phyloP scores from a whole-genome alignment of 2,888 invertebrate species.

The Ophion obscuratus region DNA sequence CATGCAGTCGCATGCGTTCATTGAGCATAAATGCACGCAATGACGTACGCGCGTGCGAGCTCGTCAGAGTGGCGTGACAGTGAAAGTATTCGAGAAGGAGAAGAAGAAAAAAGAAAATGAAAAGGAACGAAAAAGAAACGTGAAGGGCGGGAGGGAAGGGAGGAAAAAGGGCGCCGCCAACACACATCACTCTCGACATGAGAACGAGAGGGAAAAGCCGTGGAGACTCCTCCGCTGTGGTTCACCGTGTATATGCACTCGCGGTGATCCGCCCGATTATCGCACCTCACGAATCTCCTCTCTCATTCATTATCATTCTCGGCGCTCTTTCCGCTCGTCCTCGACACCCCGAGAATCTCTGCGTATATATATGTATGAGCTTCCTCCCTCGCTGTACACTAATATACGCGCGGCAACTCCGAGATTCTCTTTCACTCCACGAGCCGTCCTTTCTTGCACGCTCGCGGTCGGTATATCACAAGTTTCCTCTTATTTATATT shows the following conservation, averaged over 20 bases:
- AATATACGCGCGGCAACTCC: slow-evolving; percentile 54
- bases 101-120: slow-evolving; percentile 2
- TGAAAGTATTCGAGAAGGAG: slow-evolving; percentile 47
- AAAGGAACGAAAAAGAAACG: slow-evolving; percentile 11
- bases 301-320: slow-evolving; percentile 79
- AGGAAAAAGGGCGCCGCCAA: slow-evolving; percentile 57
- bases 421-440: slow-evolving; percentile 53
- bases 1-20: slow-evolving; percentile 50
- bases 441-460: slow-evolving; percentile 52
- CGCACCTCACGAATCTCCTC: slow-evolving; percentile 77
- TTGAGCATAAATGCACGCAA: slow-evolving; percentile 58
- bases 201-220: slow-evolving; percentile 61
- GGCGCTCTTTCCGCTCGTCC: slow-evolving; percentile 74
- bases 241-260: slow-evolving; percentile 67
- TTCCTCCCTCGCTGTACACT: slow-evolving; percentile 4
- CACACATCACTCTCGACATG: slow-evolving; percentile 27
- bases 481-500: slow-evolving; percentile 1
- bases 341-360: slow-evolving; percentile 50
- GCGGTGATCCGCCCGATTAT: slow-evolving; percentile 75
- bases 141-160: slow-evolving; percentile 8
- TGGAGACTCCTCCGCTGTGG: slow-evolving; percentile 54
- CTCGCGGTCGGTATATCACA: slow-evolving; percentile 63
- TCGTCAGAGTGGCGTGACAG: slow-evolving; percentile 57
- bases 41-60: slow-evolving; percentile 56
- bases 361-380: not conserved